These are phyloP conservation scores for Turritopsis dohrnii DNA, from an alignment of 30 jellyfish, hydroid and myxozoan species.

Conservation along the genomic window DNA sequence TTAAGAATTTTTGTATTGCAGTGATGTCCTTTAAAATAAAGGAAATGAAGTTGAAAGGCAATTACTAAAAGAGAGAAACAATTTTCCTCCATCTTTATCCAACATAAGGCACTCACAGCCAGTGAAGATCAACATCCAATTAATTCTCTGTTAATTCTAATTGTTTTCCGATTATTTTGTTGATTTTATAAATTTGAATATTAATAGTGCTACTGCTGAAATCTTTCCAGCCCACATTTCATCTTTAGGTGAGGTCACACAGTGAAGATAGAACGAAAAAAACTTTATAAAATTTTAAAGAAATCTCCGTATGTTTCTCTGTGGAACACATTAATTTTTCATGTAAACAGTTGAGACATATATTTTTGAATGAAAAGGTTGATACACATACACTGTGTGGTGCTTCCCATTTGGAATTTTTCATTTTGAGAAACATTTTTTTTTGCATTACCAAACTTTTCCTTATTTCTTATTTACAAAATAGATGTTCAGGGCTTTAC, in stretches of 20 bases:
- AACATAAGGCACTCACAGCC: too few relatives aligned
- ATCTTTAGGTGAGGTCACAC: background rate
- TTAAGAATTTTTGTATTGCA: too few relatives aligned
- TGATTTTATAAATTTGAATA: too few relatives aligned
- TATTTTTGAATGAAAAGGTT: background rate
- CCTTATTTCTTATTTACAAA: slow-evolving; percentile 3
- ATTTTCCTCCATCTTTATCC: too few relatives aligned
- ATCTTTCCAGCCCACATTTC: background rate
- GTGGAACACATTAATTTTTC: background rate
- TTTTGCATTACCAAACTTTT: background rate
- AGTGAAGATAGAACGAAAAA: background rate
- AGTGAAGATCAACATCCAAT: too few relatives aligned
- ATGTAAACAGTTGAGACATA: background rate
- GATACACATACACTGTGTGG: too few relatives aligned
- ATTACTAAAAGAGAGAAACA: background rate
- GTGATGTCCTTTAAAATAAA: too few relatives aligned
- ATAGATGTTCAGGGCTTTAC: too few relatives aligned
- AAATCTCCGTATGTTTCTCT: background rate
- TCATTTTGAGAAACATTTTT: background rate
- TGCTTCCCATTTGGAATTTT: too few relatives aligned
- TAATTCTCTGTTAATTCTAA: too few relatives aligned
- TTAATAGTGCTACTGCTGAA: background rate
- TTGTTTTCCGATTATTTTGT: too few relatives aligned
- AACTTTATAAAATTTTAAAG: too few relatives aligned
- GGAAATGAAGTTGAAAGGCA: background rate